A percentile compares a stretch with the other conserved stretches of the same genome.
Conservation (phyloP, 1,140 invertebrate genomes). For the Centruroides sculpturatus region DNA sequence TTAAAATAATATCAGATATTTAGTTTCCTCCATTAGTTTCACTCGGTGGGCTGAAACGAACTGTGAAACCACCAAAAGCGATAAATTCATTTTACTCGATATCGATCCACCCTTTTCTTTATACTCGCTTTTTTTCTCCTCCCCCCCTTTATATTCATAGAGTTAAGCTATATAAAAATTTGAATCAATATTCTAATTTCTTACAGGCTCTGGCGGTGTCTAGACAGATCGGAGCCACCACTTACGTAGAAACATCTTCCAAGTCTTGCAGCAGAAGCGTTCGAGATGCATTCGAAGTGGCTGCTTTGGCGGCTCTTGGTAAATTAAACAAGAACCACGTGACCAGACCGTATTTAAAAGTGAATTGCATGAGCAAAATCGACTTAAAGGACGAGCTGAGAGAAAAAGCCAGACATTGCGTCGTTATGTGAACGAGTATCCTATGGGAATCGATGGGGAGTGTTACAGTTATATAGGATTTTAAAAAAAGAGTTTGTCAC, state of each 20-base stretch:
- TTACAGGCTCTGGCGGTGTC: slow-evolving; percentile 37
- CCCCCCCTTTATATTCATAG: background rate
- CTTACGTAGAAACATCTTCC: slow-evolving; percentile 48
- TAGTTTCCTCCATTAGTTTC: no score
- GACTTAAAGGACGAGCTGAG: slow-evolving; percentile 7
- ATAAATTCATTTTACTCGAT: no score
- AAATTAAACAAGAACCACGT: slow-evolving; percentile 40
- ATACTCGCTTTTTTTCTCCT: no score
- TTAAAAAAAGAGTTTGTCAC: no score
- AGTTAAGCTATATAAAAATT: no score
- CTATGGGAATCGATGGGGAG: no score
- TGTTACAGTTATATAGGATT: no score
- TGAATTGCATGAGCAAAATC: slow-evolving; percentile 4
- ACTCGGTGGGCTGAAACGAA: no score
- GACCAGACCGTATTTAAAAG: background rate
- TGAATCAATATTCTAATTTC: background rate
- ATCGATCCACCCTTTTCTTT: no score
- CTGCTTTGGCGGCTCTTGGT: slow-evolving; percentile 45
- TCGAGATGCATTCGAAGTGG: slow-evolving; percentile 47
- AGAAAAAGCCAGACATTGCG: slow-evolving; percentile 7
- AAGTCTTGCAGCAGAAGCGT: slow-evolving; percentile 42
- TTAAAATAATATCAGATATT: no score
- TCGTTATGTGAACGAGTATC: slow-evolving; percentile 5
- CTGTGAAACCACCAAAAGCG: no score
- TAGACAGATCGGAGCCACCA: slow-evolving; percentile 45